Conservation (phyloP, 2,797 vertebrate genomes). For the Coregonus suidteri region DNA sequence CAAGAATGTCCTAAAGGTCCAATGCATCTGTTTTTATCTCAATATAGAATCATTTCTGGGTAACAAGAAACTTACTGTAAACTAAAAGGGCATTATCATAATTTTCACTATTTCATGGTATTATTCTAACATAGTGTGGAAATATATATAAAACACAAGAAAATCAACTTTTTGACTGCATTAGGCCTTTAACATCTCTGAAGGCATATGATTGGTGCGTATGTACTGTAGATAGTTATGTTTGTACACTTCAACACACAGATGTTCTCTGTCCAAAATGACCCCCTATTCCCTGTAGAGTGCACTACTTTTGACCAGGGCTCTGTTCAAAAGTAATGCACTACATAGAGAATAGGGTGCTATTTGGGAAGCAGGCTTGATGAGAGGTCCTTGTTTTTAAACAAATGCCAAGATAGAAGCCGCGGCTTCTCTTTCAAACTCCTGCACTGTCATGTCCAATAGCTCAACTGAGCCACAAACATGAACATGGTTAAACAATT, state of each 20-base stretch:
- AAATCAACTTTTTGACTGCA: too few relatives aligned
- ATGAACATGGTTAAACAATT: constrained; percentile 14
- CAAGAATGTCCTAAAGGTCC: not conserved
- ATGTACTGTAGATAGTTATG: not conserved
- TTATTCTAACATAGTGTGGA: too few relatives aligned
- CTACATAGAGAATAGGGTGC: not conserved
- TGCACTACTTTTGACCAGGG: not conserved
- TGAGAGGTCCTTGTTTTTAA: constrained; percentile 8
- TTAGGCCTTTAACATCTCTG: not conserved
- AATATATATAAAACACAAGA: too few relatives aligned
- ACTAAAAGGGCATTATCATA: too few relatives aligned
- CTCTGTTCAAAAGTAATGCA: not conserved
- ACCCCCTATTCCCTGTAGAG: not conserved
- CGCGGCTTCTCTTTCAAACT: not conserved
- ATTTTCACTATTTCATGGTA: too few relatives aligned
- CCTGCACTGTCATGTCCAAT: constrained; percentile 1
- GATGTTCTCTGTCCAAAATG: not conserved
- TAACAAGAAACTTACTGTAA: too few relatives aligned
- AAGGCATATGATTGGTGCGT: not conserved
- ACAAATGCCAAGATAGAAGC: not conserved
- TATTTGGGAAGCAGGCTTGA: not conserved
- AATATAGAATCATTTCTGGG: too few relatives aligned
- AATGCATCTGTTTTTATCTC: too few relatives aligned
- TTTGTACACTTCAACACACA: not conserved
- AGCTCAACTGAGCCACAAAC: not conserved